Conservation (phyloP, 2,113 vertebrate genomes). For the Paedocypris sp. region DNA sequence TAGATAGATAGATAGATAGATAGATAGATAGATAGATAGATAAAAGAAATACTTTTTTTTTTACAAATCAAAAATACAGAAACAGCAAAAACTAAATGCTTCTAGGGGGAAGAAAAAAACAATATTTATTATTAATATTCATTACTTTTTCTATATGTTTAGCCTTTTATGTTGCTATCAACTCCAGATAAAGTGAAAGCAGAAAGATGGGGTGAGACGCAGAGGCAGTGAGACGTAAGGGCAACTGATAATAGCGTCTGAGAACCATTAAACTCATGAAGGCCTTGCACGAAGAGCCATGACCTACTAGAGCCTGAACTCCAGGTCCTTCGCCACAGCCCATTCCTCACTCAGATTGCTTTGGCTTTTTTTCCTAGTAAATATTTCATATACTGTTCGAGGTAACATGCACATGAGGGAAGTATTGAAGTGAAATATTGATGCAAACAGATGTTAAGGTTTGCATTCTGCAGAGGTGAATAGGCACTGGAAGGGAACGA, state of each 20-base stretch:
- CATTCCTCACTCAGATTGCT: constrained; percentile 37
- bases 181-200: neutral
- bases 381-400: constrained; percentile 53
- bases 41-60: neutral
- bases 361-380: constrained; percentile 41
- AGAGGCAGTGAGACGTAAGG: constrained; percentile 23
- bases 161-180: neutral
- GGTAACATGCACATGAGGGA: constrained; percentile 37
- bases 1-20: too few species aligned
- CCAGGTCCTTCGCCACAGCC: constrained; percentile 22
- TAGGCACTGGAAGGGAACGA: neutral
- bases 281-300: constrained; percentile 20
- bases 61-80: constrained; percentile 1
- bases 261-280: constrained; percentile 14
- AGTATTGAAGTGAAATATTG: constrained; percentile 50
- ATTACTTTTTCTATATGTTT: neutral
- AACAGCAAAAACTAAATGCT: too few species aligned
- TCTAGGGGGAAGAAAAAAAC: neutral
- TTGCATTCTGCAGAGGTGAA: constrained; percentile 39
- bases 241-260: constrained; percentile 14
- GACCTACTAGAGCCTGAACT: constrained; percentile 4
- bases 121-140: neutral
- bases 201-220: constrained; percentile 13
- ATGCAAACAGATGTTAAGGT: constrained; percentile 54
- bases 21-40: too few species aligned